Evolutionary conservation across 2,113 vertebrate species (phyloP).

Genomic region (Podocnemis expansa): DNA sequence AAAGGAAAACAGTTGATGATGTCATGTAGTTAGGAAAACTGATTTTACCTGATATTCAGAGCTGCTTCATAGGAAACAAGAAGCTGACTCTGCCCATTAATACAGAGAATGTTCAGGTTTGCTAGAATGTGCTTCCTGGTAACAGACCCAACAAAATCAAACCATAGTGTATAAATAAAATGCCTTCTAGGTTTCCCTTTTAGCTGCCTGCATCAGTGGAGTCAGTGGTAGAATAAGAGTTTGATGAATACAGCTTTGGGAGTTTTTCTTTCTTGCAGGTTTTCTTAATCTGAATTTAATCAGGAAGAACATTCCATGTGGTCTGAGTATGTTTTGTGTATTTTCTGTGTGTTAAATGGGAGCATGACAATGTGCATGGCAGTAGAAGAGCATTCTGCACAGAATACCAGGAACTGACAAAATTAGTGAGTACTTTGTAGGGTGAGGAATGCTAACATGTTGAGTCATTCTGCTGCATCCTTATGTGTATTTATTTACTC

Average conservation of each 20-base stretch:
- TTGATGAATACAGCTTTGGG: not conserved
- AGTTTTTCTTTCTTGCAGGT: not conserved
- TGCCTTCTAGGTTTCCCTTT: not conserved
- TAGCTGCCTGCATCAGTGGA: not conserved
- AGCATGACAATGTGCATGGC: not conserved
- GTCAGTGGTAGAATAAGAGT: not conserved
- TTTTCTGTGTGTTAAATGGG: fast-evolving
- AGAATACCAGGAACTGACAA: not conserved
- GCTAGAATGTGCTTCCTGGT: not conserved
- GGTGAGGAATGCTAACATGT: fast-evolving
- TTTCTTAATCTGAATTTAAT: not conserved
- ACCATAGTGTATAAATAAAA: not conserved
- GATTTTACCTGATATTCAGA: not conserved
- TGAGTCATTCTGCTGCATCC: not conserved
- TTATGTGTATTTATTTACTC: not conserved
- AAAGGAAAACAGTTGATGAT: not conserved
- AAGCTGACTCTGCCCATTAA: not conserved
- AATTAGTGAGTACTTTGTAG: fast-evolving
- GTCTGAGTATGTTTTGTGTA: not conserved
- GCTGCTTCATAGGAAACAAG: not conserved
- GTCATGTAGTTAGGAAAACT: not conserved
- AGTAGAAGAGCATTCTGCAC: not conserved
- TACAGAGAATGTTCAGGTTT: not conserved
- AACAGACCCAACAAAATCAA: not conserved
- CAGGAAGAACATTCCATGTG: not conserved